Evolutionary conservation across 1,140 invertebrate genomes (phyloP), one percentile per base, ranked within the genome.

Genomic region (Zaprionus davidi): DNA sequence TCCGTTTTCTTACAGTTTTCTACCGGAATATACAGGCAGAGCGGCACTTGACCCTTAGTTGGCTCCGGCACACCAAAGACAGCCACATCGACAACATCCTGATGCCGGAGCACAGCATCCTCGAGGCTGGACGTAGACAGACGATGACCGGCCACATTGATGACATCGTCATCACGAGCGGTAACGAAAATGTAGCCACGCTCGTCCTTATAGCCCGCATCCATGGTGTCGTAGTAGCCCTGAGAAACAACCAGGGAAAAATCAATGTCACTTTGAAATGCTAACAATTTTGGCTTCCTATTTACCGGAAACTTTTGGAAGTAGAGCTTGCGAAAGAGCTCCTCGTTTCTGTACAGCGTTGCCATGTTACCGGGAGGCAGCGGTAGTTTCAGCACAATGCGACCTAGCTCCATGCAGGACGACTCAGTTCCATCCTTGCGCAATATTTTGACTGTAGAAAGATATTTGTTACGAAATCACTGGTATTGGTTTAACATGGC

Each of bases 201-300:
- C 60, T 96, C 95, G 84, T 98, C 97, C 38, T 95, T 94, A 85
- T 96, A 97, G 0, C 98, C 98, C 1, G 97, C 97, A 90, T 99
- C 98, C 96, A 98, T 98, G 5, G 98, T 99, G 82, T 99, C 97
- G 81, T 99, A 99, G 92, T 96, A 99, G n/a, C 97, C 98, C 97
- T 98, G 69, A 3, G 62, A 73, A 20, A 5, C n/a, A 65, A 36
- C n/a, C 26, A 1, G 9, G 7, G 0, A 60, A 17, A 51, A 20
- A 1, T 7, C 24, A 15, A 28, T 22, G 38, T 46, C 13, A 36
- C 26, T 11, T 15, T 12, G 49, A 17, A 34, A 28, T 36, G 26
- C 13, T n/a, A 44, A 31, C 9, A 34, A 34, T 3, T 11, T 34
- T 34, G 9, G 0, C 31, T 34, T 31, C n/a, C 20, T 58, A 15